phyloP scores from a whole-genome alignment of 2,797 vertebrate species.

The Periparus ater region DNA sequence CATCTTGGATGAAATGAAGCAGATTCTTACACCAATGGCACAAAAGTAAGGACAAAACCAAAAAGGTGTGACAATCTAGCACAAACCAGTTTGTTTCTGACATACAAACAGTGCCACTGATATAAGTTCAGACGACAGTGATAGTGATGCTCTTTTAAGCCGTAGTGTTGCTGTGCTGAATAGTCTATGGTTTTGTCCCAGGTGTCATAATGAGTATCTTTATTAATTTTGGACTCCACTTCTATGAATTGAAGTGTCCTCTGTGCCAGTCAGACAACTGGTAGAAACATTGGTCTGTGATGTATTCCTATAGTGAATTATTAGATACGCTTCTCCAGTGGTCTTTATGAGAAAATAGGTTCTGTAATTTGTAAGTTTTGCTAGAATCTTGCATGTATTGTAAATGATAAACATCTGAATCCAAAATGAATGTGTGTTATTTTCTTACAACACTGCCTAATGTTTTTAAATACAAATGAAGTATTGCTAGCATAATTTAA shows the following conservation, averaged over 20 bases:
- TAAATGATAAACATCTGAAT: background rate
- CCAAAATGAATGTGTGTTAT: background rate
- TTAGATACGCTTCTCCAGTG: background rate
- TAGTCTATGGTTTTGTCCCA: background rate
- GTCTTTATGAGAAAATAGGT: background rate
- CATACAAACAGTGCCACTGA: background rate
- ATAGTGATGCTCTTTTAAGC: background rate
- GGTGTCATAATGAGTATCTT: background rate
- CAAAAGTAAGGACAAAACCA: constrained; percentile 85
- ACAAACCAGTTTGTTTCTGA: background rate
- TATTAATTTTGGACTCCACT: background rate
- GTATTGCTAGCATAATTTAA: background rate
- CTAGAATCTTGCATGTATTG: background rate
- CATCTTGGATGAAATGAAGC: constrained; percentile 94
- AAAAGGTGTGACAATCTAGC: background rate
- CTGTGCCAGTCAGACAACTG: background rate
- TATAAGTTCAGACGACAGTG: background rate
- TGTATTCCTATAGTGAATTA: background rate
- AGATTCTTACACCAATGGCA: constrained; percentile 91
- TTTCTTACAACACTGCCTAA: background rate
- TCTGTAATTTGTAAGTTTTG: background rate
- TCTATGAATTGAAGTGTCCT: background rate
- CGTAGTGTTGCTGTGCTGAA: background rate
- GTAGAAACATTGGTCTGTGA: background rate
- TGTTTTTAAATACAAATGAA: background rate